These are phyloP conservation scores for Blomia tropicalis DNA, from an alignment of 2,888 invertebrate species.

Conservation along the genomic window DNA sequence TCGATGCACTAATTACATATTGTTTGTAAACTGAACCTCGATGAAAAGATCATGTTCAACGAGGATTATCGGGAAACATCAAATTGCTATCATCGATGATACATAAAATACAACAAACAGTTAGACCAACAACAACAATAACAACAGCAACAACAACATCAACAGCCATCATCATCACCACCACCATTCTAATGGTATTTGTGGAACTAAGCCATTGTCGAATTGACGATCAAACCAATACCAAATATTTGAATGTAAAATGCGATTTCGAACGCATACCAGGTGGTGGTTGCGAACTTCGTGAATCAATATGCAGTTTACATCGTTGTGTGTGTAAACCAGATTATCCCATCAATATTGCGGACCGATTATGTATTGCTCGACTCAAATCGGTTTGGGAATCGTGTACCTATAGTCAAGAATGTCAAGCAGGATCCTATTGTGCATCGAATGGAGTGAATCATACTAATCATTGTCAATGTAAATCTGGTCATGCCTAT, in stretches of 20 bases:
- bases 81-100: too few relatives aligned
- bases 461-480: constrained; percentile 11
- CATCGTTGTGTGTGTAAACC: constrained; percentile 22
- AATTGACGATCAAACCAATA: too few relatives aligned
- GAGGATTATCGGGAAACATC: too few relatives aligned
- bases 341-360: constrained; percentile 20
- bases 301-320: constrained; percentile 21
- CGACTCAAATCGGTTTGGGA: constrained; percentile 16
- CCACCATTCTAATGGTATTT: too few relatives aligned
- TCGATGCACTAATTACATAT: too few relatives aligned
- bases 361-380: constrained; percentile 15
- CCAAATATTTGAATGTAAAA: constrained; percentile 17
- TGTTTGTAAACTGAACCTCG: too few relatives aligned
- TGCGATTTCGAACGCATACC: constrained; percentile 16
- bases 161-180: too few relatives aligned
- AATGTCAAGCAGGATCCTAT: constrained; percentile 12
- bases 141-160: too few relatives aligned
- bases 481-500: constrained; percentile 17
- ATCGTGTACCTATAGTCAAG: constrained; percentile 10
- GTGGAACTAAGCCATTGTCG: too few relatives aligned
- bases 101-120: too few relatives aligned
- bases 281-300: constrained; percentile 18
- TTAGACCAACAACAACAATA: too few relatives aligned
- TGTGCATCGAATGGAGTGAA: constrained; percentile 9
- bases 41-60: too few relatives aligned